Evolutionary conservation across 2,888 invertebrate genomes (phyloP).

Genomic region (Phyto melanocephala): DNA sequence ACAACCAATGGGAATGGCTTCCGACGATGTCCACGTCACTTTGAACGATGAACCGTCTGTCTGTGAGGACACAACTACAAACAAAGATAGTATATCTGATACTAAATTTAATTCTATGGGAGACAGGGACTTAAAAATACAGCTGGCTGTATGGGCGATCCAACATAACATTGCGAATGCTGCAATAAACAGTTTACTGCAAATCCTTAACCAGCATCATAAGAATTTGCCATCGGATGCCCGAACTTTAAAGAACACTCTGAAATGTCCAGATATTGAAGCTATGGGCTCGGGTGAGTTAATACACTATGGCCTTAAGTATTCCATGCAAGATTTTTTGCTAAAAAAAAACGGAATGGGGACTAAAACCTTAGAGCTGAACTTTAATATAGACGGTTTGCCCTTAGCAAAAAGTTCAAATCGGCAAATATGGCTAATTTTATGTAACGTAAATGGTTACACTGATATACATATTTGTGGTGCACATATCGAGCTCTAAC

Average conservation of each 20-base stretch:
- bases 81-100: neutral
- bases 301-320: slow-evolving; percentile 14
- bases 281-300: slow-evolving; percentile 7
- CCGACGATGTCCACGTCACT: no score
- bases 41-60: no score
- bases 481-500: no score
- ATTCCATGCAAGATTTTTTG: slow-evolving; percentile 9
- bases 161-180: slow-evolving; percentile 24
- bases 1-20: no score
- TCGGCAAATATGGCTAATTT: neutral
- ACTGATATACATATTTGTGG: no score
- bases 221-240: no score
- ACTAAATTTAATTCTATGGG: neutral
- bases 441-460: neutral
- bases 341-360: slow-evolving; percentile 19
- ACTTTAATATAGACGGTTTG: no score
- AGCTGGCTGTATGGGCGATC: slow-evolving; percentile 12
- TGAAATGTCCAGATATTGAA: no score
- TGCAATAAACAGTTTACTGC: slow-evolving; percentile 20
- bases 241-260: no score
- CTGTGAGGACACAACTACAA: no score
- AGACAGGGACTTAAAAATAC: no score
- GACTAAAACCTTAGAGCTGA: slow-evolving; percentile 22
- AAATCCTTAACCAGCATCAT: slow-evolving; percentile 22
- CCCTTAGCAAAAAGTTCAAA: no score